phyloP scores from a whole-genome alignment of 2,113 vertebrate genomes.

The Forbesichthys agassizii region DNA sequence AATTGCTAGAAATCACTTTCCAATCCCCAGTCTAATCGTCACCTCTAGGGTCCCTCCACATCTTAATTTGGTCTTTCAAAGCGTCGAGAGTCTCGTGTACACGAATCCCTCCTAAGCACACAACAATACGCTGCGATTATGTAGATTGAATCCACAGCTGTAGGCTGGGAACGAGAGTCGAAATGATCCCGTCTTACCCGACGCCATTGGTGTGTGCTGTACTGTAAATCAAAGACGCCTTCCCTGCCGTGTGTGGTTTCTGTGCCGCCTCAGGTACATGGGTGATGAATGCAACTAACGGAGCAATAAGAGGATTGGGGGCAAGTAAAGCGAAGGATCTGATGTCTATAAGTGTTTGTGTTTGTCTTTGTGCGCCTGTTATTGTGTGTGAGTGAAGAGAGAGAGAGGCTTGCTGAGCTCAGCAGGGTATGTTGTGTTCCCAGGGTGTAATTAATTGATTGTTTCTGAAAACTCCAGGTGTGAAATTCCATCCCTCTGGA shows the following conservation, averaged over 20 bases:
- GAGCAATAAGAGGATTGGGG: constrained; percentile 16
- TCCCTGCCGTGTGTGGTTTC: constrained; percentile 16
- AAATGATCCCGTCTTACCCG: constrained; percentile 16
- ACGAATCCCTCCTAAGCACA: constrained; percentile 35
- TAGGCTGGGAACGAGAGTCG: constrained; percentile 15
- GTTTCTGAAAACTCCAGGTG: constrained; percentile 35
- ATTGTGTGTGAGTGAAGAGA: neutral
- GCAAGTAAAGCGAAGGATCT: constrained; percentile 17
- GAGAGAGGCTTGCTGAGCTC: neutral
- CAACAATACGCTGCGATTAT: constrained; percentile 29
- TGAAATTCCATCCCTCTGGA: constrained; percentile 60
- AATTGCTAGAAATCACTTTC: constrained; percentile 58
- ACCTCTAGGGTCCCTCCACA: constrained; percentile 45
- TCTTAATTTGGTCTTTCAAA: constrained; percentile 61
- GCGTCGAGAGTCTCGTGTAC: constrained; percentile 46
- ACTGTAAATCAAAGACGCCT: neutral
- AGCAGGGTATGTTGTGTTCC: constrained; percentile 11
- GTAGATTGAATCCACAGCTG: constrained; percentile 21
- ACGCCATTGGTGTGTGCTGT: neutral
- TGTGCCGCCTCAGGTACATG: neutral
- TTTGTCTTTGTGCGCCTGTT: constrained; percentile 3
- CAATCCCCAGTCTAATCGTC: constrained; percentile 65
- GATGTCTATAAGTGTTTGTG: constrained; percentile 32
- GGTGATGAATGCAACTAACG: constrained; percentile 10
- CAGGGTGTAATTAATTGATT: constrained; percentile 54